phyloP scores from a whole-genome alignment of 2,797 vertebrate genomes.

The Mergus octosetaceus region DNA sequence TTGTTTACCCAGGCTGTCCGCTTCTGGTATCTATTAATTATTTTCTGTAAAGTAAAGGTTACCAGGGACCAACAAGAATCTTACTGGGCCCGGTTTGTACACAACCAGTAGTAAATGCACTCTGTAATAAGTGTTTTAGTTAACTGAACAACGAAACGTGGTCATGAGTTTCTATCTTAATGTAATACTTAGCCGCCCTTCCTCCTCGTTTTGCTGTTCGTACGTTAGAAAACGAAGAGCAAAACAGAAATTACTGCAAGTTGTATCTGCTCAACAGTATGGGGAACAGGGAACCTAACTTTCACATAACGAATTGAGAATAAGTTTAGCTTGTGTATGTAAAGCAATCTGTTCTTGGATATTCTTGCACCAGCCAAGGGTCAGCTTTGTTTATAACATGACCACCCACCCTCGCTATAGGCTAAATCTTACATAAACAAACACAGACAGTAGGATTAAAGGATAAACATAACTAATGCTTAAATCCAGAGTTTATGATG shows the following conservation, averaged over 20 bases:
- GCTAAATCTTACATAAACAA: slow-evolving; percentile 58
- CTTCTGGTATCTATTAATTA: neutral
- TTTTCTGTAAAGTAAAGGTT: neutral
- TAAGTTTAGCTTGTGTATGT: neutral
- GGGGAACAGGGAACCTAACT: neutral
- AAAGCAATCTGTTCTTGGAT: neutral
- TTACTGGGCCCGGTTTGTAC: neutral
- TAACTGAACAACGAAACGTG: neutral
- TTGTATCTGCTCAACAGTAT: neutral
- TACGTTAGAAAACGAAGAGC: neutral
- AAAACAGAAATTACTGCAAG: neutral
- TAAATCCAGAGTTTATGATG: neutral
- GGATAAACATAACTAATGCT: slow-evolving; percentile 63
- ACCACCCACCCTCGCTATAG: neutral
- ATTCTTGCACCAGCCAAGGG: neutral
- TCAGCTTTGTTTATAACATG: slow-evolving; percentile 51
- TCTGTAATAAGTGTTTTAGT: neutral
- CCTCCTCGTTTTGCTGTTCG: neutral
- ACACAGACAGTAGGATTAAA: slow-evolving; percentile 60
- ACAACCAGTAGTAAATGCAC: neutral
- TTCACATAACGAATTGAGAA: neutral
- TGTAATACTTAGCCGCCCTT: neutral
- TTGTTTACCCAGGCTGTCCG: neutral
- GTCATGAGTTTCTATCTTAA: neutral
- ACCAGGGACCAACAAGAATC: neutral